These are phyloP conservation scores for Patella pellucida DNA, from an alignment of 2,888 invertebrate genomes.

Conservation along the genomic window DNA sequence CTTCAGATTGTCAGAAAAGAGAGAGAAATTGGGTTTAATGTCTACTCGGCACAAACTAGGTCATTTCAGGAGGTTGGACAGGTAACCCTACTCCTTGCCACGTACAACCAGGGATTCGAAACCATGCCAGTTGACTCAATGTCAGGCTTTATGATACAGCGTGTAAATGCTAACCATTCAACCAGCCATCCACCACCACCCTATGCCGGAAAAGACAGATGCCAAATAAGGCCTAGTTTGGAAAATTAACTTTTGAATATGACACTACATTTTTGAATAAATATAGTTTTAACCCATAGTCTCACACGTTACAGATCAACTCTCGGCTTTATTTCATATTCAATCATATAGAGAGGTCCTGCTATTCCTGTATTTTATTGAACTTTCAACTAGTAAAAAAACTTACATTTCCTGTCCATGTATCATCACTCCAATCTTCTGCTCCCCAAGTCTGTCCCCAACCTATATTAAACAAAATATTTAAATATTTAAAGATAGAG, in stretches of 20 bases:
- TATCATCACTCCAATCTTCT: conserved; percentile 78
- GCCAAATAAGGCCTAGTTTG: background rate
- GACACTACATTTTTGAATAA: background rate
- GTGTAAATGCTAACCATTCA: no score
- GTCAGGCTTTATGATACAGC: no score
- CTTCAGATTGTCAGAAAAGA: no score
- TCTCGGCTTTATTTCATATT: background rate
- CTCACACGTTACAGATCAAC: no score
- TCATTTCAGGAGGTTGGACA: no score
- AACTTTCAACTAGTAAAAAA: background rate
- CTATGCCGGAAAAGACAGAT: no score
- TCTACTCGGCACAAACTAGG: no score
- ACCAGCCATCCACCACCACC: no score
- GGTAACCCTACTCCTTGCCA: no score
- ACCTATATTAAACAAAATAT: conserved; percentile 10
- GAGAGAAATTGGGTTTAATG: no score
- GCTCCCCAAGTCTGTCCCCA: conserved; percentile 34
- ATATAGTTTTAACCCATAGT: background rate
- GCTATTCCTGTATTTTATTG: background rate
- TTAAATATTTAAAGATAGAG: background rate
- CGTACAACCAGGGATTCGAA: no score
- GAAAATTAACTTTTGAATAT: background rate
- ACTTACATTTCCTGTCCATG: conserved; percentile 87
- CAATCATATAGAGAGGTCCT: background rate
- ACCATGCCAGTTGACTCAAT: no score